Base-by-base conservation (phyloP, 2,113 vertebrate genomes). In the Triplophysa dalaica region DNA sequence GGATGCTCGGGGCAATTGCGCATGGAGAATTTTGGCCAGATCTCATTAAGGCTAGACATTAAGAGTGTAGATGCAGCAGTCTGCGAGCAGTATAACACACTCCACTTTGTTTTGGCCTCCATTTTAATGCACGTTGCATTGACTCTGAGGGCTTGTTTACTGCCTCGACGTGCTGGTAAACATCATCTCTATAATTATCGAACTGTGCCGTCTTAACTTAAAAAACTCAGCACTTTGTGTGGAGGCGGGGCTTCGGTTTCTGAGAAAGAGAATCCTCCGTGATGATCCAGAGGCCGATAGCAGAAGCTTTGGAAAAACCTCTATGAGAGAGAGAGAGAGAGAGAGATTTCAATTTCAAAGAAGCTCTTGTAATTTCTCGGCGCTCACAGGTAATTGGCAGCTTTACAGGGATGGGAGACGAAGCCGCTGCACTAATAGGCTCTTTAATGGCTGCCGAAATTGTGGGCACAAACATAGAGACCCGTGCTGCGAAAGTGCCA, bases 341-440 rank as follows among this genome's bases (percentile, higher is more conserved):
- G 24, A 24, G 24, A 24, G 60, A 86, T 85, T 83, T 81, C 76
- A 76, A 85, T 85, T 86, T 88, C 82, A 84, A 85, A 81, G 79
- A 73, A 29, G 21, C 75, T 83, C 58, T 79, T 48, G 75, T 86
- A 74, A 84, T 86, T 81, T 85, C 81, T 82, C 58, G 52, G 65
- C 16, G 63, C 80, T 83, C 33, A 70, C 70, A 77, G 81, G 80
- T 86, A 85, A 84, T 85, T 83, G 82, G 74, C 78, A 69, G 75
- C 79, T 80, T 78, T 70, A 86, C 82, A 75, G 60, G 21, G 75
- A 68, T 60, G 69, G 61, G 75, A 77, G 79, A 62, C 43, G 68
- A 48, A 75, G 50, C 26, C 17, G 22, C 54, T 33, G 63, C 21
- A 61, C 64, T 83, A 83, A 82, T 75, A 70, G 83, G 77, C 67